Evolutionary conservation across 1,140 invertebrate species (phyloP).

Genomic region (Copidosoma floridanum): DNA sequence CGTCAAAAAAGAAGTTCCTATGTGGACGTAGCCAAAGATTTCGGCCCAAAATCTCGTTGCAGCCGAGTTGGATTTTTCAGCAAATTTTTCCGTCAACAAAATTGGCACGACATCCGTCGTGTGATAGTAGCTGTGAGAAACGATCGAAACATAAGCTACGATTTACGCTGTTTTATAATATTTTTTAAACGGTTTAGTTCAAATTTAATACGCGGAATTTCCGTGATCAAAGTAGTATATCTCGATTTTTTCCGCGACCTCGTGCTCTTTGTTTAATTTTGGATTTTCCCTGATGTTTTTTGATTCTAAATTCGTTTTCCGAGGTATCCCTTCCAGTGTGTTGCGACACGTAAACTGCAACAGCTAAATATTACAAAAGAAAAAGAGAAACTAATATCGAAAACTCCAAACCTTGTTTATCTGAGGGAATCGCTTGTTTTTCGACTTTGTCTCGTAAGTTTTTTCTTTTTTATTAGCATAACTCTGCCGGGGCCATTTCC

Average conservation of each 20-base stretch:
- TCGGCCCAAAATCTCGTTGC: constrained; percentile 67
- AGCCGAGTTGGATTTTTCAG: constrained; percentile 60
- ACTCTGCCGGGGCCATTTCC: constrained; percentile 31
- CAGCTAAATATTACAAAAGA: constrained; percentile 6
- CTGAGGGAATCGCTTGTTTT: constrained; percentile 24
- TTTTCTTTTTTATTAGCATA: constrained; percentile 31
- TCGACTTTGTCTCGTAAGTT: constrained; percentile 35
- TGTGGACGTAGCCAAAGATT: constrained; percentile 64
- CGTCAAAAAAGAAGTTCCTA: constrained; percentile 61
- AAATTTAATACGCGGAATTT: constrained; percentile 55
- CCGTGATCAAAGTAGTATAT: constrained; percentile 70
- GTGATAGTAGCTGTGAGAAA: constrained; percentile 53
- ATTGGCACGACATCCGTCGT: constrained; percentile 64
- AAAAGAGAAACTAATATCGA: too few relatives aligned
- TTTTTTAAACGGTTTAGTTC: too few relatives aligned
- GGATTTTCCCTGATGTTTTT: constrained; percentile 3
- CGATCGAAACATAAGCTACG: too few relatives aligned
- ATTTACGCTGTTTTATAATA: too few relatives aligned
- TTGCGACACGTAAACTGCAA: constrained; percentile 33
- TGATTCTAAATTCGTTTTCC: too few relatives aligned
- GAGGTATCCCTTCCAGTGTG: constrained; percentile 41
- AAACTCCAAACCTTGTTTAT: constrained; percentile 31
- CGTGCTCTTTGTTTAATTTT: too few relatives aligned
- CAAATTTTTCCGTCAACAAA: constrained; percentile 58
- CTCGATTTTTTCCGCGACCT: constrained; percentile 54